Base-by-base conservation (phyloP, 2,113 vertebrate species). In the Rhynchomys soricoides region DNA sequence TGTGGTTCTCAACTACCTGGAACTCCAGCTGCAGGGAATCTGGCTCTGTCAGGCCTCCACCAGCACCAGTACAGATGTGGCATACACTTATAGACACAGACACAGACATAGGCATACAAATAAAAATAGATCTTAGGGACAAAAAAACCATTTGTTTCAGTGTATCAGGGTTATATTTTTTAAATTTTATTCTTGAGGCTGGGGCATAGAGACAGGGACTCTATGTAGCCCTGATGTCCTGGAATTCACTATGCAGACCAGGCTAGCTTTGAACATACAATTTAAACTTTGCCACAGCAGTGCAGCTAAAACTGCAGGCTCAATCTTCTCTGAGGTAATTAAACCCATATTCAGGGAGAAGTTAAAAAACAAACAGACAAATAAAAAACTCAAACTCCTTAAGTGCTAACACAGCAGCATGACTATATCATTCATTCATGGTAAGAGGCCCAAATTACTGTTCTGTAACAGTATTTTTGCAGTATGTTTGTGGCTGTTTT, bases 311-410 rank as follows among this genome's bases (percentile, higher is more conserved):
- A 89, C 52, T 77, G 0, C 12, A 86, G 55, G 37, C 17, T 86
- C 31, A 16, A 70, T 68, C 50, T 92, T 87, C 92, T 70, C 86
- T 75, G 31, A 55, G 26, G 40, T 70, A 93, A 85, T 92, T 90
- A 95, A 95, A 94, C 92, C 24, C 57, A 88, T 64, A 95, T 70
- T 83, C 24, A 90, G 24, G 37, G 40, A 96, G 31, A 92, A 90
- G 55, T 48, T 90, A 73, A 75, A 96, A 89, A 40, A 89, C n/a
- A 71, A 37, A 52, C 77, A 79, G 12, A 48, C 3, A 77, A 50
- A 50, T 22, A 57, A 40, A 83, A 62, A 16, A 3, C 13, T 17
- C 78, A 22, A 22, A 81, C 5, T 26, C 73, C 26, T 81, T 78
- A 89, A 91, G 86, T 15, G 68, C 8, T 75, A 93, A 89, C 86